These are phyloP conservation scores for Zosterops borbonicus DNA, from an alignment of 2,113 vertebrate genomes.

Conservation along the genomic window DNA sequence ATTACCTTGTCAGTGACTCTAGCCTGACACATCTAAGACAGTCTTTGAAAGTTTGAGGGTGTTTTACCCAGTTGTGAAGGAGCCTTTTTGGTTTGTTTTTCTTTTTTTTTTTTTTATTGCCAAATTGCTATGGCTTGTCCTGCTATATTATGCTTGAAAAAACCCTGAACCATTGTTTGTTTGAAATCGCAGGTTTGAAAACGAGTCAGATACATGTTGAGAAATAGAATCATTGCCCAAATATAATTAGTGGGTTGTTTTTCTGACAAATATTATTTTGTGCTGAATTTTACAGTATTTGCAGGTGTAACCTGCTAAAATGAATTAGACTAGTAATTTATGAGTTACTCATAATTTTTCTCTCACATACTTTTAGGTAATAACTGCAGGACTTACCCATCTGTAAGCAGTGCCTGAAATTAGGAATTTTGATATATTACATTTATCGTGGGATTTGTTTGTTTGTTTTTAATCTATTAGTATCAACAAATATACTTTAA, in stretches of 20 bases:
- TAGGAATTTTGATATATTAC: neutral
- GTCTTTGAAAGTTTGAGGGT: neutral
- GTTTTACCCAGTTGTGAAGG: neutral
- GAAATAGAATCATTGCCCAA: neutral
- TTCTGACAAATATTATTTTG: neutral
- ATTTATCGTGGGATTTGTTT: neutral
- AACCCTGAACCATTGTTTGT: neutral
- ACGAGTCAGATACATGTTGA: neutral
- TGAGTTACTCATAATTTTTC: neutral
- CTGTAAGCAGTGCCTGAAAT: neutral
- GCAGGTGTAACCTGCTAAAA: neutral
- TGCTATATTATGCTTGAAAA: neutral
- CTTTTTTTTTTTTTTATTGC: neutral
- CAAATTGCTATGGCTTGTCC: neutral
- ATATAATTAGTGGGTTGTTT: neutral
- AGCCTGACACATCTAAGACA: neutral
- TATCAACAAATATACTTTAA: neutral
- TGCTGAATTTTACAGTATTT: neutral
- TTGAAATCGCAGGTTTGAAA: neutral
- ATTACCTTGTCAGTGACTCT: neutral
- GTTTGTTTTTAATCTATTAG: neutral
- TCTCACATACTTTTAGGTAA: neutral
- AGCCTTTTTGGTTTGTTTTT: neutral
- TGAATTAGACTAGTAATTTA: neutral
- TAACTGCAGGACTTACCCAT: neutral